Base-by-base conservation (phyloP, 2,797 vertebrate genomes). In the Forpus xanthops region DNA sequence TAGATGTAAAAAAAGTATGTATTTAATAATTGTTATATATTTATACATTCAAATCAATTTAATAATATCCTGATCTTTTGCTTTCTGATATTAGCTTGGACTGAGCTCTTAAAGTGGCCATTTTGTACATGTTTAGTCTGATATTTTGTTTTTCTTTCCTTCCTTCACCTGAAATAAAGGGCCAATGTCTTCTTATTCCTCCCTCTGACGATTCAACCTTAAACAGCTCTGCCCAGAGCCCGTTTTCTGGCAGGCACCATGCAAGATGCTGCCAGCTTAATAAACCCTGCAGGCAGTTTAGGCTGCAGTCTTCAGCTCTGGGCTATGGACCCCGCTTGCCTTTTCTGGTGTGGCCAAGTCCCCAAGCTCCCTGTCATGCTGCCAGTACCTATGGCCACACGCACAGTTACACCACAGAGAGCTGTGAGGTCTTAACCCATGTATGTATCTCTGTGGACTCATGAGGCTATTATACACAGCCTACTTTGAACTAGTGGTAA, bases 291-390 rank as follows among this genome's bases (percentile, higher is more conserved):
- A 21, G 68, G 76, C 8, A 15, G 53, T n/a, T 65, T 49, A 78
- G 71, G 49, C 23, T 2, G 1, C 44, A 55, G 82, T 25, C 27
- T 37, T 50, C 19, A 49, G 9, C 16, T 52, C 67, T 68, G 68
- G 50, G 50, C 72, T 83, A n/a, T 25, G 45, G 71, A 35, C 24
- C 2, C 1, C 14, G 3, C 39, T 81, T 53, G 87, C 15, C 0
- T 0, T n/a, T 23, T 50, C 49, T 62, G 44, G 53, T 28, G 15
- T 13, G 53, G 72, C 52, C 61, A 31, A 65, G 9, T 4, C 12
- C 31, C n/a, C 3, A 3, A 0, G 9, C 9, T 12, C 31, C 83
- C 30, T 2, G 2, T 1, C 0, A 2, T 2, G 30, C 72, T 49
- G 37, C 56, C 56, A 31, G 82, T 47, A 37, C 62, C 56, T 41